These are phyloP conservation scores for Syngnathus floridae DNA, from an alignment of 2,113 vertebrate species.

Conservation along the genomic window DNA sequence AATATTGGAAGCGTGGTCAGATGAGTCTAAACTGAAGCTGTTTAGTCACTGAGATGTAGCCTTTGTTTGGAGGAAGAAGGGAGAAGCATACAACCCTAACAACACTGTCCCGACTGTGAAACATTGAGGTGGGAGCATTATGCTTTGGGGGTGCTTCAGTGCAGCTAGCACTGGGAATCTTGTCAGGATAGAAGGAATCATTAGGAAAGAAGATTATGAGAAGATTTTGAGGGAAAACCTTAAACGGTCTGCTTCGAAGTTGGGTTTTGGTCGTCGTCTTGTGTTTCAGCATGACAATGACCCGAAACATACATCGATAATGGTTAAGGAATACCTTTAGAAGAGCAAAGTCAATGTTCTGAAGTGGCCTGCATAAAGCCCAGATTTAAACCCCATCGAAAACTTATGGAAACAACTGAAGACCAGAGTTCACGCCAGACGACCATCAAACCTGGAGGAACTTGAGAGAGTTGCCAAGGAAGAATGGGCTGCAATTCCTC, in stretches of 20 bases:
- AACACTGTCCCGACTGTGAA: background rate
- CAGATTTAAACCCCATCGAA: background rate
- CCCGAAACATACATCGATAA: background rate
- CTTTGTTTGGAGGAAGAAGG: conserved; percentile 1
- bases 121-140: background rate
- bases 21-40: background rate
- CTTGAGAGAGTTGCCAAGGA: too few relatives aligned
- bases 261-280: background rate
- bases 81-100: conserved; percentile 2
- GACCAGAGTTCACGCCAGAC: too few relatives aligned
- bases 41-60: background rate
- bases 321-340: background rate
- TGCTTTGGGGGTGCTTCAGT: conserved; percentile 1
- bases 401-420: too few relatives aligned
- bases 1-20: too few relatives aligned
- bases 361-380: background rate
- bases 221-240: background rate
- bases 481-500: too few relatives aligned
- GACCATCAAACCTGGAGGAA: too few relatives aligned
- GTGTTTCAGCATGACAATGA: background rate
- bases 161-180: background rate
- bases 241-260: background rate
- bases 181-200: background rate
- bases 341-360: background rate
- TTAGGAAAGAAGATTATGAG: background rate